Evolutionary conservation across 2,888 invertebrate species (phyloP).

Genomic region (Rhimphoctona megacephalus): DNA sequence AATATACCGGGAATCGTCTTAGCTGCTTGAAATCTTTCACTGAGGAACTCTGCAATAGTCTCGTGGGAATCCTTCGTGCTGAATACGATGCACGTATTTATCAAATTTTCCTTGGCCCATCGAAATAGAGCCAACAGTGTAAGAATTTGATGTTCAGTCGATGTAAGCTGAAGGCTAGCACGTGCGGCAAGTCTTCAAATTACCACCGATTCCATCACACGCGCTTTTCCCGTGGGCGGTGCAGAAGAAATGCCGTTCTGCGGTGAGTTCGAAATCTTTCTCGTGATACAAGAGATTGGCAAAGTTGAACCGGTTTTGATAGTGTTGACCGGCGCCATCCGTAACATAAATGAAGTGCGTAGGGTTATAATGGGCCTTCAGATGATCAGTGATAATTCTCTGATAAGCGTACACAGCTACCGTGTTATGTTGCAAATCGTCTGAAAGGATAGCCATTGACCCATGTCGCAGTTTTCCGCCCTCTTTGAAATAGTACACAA

Average conservation of each 20-base stretch:
- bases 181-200: slow-evolving; percentile 66
- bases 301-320: slow-evolving; percentile 28
- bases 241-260: slow-evolving; percentile 74
- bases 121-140: slow-evolving; percentile 13
- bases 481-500: slow-evolving; percentile 63
- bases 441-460: slow-evolving; percentile 54
- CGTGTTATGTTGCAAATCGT: slow-evolving; percentile 62
- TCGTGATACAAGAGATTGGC: slow-evolving; percentile 41
- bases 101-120: slow-evolving; percentile 31
- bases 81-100: not conserved
- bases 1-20: slow-evolving; percentile 28
- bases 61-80: not conserved
- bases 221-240: slow-evolving; percentile 73
- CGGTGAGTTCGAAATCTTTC: slow-evolving; percentile 56
- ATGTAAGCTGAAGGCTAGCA: slow-evolving; percentile 45
- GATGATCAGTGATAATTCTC: slow-evolving; percentile 34
- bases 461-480: slow-evolving; percentile 48
- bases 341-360: slow-evolving; percentile 10
- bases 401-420: slow-evolving; percentile 56
- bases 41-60: not conserved
- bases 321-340: slow-evolving; percentile 30
- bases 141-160: slow-evolving; percentile 39
- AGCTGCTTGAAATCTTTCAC: slow-evolving; percentile 25
- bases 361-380: slow-evolving; percentile 24
- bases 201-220: slow-evolving; percentile 73